Percentiles rank a stretch among this genome's conserved stretches.
Evolutionary conservation across 23 tunicate genomes (phyloP).

Genomic region (Ciona savignyi): DNA sequence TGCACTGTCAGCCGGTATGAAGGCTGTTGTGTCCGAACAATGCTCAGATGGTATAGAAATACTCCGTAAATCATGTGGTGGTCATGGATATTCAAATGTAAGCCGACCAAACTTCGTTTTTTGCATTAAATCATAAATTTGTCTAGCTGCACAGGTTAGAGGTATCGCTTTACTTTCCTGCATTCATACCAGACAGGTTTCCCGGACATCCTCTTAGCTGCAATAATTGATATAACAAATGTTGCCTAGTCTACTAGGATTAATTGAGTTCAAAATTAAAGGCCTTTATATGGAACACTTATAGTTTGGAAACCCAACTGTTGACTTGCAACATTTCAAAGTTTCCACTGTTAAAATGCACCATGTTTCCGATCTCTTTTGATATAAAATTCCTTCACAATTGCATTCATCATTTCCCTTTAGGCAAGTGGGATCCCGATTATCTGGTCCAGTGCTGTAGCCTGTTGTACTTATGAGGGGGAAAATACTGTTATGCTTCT

Average conservation of each 20-base stretch:
- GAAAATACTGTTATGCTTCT: conserved; percentile 84
- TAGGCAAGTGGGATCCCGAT: conserved; percentile 84
- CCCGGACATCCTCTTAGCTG: too few relatives aligned
- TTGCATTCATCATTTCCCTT: not conserved
- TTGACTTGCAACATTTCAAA: too few relatives aligned
- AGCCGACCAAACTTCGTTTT: not conserved
- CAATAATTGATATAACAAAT: too few relatives aligned
- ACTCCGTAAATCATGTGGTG: conserved; percentile 80
- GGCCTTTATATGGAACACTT: too few relatives aligned
- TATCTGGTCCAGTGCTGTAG: conserved; percentile 13
- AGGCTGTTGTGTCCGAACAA: conserved; percentile 64
- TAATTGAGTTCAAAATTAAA: too few relatives aligned
- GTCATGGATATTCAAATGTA: conserved; percentile 85
- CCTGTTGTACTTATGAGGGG: conserved; percentile 87
- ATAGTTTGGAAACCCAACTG: too few relatives aligned
- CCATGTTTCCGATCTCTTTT: not conserved
- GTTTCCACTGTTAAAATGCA: too few relatives aligned
- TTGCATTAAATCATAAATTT: too few relatives aligned
- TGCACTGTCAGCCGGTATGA: conserved; percentile 84
- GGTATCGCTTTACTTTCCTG: too few relatives aligned
- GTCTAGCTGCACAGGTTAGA: too few relatives aligned
- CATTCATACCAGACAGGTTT: too few relatives aligned
- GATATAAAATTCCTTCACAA: not conserved
- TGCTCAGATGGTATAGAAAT: conserved; percentile 46
- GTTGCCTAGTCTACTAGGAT: too few relatives aligned